A percentile compares a stretch with the other conserved stretches of the same genome.
phyloP scores from a whole-genome alignment of 2,797 vertebrate genomes.

The Urosaurus nigricauda region DNA sequence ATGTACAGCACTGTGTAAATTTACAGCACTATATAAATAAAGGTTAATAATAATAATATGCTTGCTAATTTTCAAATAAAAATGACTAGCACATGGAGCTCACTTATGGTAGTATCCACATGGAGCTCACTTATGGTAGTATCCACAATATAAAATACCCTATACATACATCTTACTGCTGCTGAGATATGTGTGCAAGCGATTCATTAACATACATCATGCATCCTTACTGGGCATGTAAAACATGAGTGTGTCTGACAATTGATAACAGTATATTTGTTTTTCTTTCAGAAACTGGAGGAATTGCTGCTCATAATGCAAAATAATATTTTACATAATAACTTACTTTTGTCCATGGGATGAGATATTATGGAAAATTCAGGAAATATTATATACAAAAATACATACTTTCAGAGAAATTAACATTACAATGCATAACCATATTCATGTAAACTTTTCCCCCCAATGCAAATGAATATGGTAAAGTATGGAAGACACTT shows the following conservation, averaged over 20 bases:
- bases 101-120: neutral
- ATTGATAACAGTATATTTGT: neutral
- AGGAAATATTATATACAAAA: neutral
- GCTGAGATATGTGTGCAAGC: neutral
- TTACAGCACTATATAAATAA: too few relatives aligned
- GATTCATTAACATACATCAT: constrained; percentile 15
- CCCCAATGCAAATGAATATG: neutral
- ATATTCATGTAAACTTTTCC: neutral
- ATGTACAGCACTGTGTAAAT: too few relatives aligned
- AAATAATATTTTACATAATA: neutral
- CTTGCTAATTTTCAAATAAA: constrained; percentile 1
- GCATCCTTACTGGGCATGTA: constrained; percentile 11
- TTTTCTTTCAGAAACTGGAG: neutral
- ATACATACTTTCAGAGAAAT: neutral
- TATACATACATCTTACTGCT: neutral
- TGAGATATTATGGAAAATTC: neutral
- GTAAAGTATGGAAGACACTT: neutral
- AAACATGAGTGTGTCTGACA: constrained; percentile 21
- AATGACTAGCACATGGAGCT: neutral
- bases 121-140: neutral
- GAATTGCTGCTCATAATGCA: neutral
- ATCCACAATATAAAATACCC: neutral
- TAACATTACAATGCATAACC: neutral
- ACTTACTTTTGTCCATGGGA: neutral
- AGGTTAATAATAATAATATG: too few relatives aligned